Evolutionary conservation across 1,140 invertebrate species (phyloP), one percentile per base, ranked within the genome.

Genomic region (Oedothorax gibbosus): DNA sequence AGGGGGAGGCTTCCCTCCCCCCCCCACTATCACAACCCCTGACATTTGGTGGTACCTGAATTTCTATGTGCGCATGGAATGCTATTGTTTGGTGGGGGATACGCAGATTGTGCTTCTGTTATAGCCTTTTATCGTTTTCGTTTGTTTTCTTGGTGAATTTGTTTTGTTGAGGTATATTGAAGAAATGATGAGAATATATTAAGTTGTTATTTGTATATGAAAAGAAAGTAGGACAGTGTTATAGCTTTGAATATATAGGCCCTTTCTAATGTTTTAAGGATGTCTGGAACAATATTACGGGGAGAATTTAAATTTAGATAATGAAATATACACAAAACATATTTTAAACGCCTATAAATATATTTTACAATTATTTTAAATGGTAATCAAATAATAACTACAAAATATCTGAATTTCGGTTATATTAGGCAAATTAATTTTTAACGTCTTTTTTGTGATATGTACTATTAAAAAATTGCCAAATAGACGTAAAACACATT

Each of bases 1-100:
- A 35, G 35, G 35, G 35, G 35, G 35, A 5, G 5, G 35, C 2
- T 5, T 35, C 5, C 35, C n/a, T 7, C 20, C 60, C 18, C 75
- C 50, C 51, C 66, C 18, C 54, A 18, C 65, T 68, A 21, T 68
- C 66, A 81, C 78, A 81, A 81, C 78, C 78, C 78, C 78, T 81
- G 78, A 81, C 78, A 81, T 81, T 81, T 81, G 65, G 78, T 80
- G 50, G 56, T 66, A 11, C 56, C 56, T 68, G 35, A 35, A 35
- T 35, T 35, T 35, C 35, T 35, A n/a, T 65, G 50, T 79, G 77
- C 77, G 78, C 78, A 71, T 50, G 69, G 78, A 53, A 56, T 71
- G n/a, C 66, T 35, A 71, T 81, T 81, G 54, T 81, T 71, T 81
- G 53, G n/a, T 35, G 15, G 21, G 73, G 50, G 21, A 71, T 50